Percentiles rank a stretch among this genome's conserved stretches.
Conservation (phyloP, 2,797 vertebrate species). For the Trichosurus vulpecula region DNA sequence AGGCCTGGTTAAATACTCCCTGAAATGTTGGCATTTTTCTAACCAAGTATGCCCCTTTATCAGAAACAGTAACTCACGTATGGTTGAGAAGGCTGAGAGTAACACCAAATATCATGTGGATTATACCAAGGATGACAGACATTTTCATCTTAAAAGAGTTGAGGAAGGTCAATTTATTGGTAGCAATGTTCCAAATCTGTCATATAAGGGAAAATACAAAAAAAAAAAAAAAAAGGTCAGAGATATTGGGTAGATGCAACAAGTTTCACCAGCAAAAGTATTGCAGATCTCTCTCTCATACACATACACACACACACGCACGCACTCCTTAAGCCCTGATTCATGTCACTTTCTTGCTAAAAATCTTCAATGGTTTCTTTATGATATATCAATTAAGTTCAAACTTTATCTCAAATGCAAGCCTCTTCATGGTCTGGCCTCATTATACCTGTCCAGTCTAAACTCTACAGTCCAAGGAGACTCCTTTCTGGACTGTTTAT, state of each 20-base stretch:
- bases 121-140: conserved; percentile 95
- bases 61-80: conserved; percentile 78
- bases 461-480: not conserved
- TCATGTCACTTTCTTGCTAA: not conserved
- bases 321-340: not conserved
- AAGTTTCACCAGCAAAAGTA: not conserved
- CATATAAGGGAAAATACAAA: conserved; percentile 13
- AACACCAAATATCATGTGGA: conserved; percentile 97
- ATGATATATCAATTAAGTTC: not conserved
- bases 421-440: not conserved
- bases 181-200: conserved; percentile 97
- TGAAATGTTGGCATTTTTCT: conserved; percentile 21
- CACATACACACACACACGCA: not conserved
- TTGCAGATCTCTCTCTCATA: not conserved
- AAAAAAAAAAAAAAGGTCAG: conserved; percentile 32
- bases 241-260: not conserved
- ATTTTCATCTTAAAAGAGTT: conserved; percentile 99
- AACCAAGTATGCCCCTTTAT: not conserved
- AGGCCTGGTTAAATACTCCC: not conserved
- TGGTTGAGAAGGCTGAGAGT: conserved; percentile 87
- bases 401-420: not conserved
- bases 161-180: conserved; percentile 96
- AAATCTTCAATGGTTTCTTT: not conserved
- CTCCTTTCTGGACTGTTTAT: not conserved
- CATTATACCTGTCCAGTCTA: not conserved